Evolutionary conservation across 2,797 vertebrate genomes (phyloP).

Genomic region (Manis crassicaudata): DNA sequence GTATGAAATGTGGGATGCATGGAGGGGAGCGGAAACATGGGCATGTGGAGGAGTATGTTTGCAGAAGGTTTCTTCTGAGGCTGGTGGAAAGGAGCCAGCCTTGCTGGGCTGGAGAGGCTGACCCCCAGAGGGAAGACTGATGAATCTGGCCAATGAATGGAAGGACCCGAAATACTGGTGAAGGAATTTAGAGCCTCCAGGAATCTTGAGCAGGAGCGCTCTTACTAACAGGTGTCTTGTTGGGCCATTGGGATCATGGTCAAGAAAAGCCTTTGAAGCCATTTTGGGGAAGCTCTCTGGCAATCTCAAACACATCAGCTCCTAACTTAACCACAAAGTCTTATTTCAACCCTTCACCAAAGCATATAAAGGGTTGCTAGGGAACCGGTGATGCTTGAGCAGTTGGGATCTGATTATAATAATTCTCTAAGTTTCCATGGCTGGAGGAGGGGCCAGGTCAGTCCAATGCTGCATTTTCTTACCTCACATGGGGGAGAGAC

Average conservation of each 20-base stretch:
- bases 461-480: not conserved
- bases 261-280: constrained; percentile 21
- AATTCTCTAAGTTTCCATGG: constrained; percentile 63
- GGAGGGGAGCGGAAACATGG: not conserved
- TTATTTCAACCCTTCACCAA: constrained; percentile 62
- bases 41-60: accelerated
- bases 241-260: not conserved
- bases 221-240: not conserved
- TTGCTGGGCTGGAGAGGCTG: not conserved
- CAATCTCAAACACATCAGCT: constrained; percentile 47
- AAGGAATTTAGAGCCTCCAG: not conserved
- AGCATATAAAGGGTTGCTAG: constrained; percentile 76
- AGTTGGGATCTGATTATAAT: constrained; percentile 68
- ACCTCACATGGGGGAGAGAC: constrained; percentile 12
- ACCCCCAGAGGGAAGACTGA: accelerated
- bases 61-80: not conserved
- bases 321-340: constrained; percentile 35
- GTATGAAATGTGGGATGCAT: not conserved
- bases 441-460: constrained; percentile 42
- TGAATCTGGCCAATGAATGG: not conserved
- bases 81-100: not conserved
- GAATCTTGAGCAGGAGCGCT: not conserved
- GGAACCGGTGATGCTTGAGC: constrained; percentile 73
- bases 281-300: constrained; percentile 19
- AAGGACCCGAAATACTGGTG: not conserved